Percentiles rank a stretch among this genome's conserved stretches.
phyloP scores from a whole-genome alignment of 2,888 invertebrate species.

The Eilema depressum region DNA sequence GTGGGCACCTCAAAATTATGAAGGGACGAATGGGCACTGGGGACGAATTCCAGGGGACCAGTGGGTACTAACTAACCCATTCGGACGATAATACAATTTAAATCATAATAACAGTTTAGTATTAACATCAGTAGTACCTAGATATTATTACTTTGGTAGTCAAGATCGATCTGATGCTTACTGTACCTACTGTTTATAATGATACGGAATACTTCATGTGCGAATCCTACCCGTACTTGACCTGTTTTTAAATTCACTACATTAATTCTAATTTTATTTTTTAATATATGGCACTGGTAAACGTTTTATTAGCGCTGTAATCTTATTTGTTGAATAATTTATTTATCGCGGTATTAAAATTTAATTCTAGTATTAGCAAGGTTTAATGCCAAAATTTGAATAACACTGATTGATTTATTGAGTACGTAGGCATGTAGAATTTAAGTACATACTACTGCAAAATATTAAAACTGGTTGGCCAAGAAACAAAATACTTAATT shows the following conservation, averaged over 20 bases:
- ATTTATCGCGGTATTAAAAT: background rate
- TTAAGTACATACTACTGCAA: constrained; percentile 3
- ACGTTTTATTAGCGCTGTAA: background rate
- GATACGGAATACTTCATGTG: background rate
- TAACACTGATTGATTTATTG: constrained; percentile 23
- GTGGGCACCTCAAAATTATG: too few species aligned
- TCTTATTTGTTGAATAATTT: background rate
- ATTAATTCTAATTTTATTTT: background rate
- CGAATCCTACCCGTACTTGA: background rate
- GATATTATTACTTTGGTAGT: too few species aligned
- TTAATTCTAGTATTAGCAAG: background rate
- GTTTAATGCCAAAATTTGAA: constrained; percentile 13
- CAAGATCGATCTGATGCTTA: too few species aligned
- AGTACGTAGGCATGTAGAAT: background rate
- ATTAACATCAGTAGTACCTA: too few species aligned
- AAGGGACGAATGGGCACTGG: too few species aligned
- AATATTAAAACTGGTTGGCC: background rate
- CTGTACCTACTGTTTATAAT: background rate
- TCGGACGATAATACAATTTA: too few species aligned
- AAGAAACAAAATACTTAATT: background rate
- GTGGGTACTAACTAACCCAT: too few species aligned
- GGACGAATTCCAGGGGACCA: too few species aligned
- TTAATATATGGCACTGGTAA: background rate
- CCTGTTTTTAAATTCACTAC: background rate
- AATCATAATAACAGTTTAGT: too few species aligned